phyloP scores from a whole-genome alignment of 2,113 vertebrate genomes.

The Amblyopsis rosae region DNA sequence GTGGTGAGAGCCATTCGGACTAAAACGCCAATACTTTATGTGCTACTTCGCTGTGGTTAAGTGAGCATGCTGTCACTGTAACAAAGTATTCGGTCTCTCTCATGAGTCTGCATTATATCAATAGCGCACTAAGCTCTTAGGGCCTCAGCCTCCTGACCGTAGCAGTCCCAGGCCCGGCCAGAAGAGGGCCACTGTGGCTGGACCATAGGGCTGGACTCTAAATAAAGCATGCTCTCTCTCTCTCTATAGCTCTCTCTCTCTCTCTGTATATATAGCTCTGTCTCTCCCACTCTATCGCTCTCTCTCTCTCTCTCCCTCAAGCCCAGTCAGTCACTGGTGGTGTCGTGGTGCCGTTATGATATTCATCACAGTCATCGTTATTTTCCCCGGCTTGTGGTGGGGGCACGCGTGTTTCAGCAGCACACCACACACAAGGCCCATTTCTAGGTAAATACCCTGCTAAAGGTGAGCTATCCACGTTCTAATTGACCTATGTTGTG shows the following conservation, averaged over 20 bases:
- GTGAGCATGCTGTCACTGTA: slow-evolving; percentile 1
- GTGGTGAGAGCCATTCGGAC: slow-evolving; percentile 14
- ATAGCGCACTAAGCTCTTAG: neutral
- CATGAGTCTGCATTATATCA: neutral
- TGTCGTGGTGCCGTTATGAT: too few species aligned
- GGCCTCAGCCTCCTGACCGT: neutral
- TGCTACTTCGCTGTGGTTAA: slow-evolving; percentile 2
- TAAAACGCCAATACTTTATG: slow-evolving; percentile 10
- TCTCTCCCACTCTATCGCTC: too few species aligned
- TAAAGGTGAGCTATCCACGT: slow-evolving; percentile 29
- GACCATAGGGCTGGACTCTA: slow-evolving; percentile 28
- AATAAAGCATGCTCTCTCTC: neutral
- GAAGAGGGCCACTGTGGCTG: slow-evolving; percentile 29
- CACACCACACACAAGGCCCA: slow-evolving; percentile 49
- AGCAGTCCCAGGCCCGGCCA: slow-evolving; percentile 21
- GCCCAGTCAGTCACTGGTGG: neutral
- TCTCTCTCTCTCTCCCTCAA: neutral
- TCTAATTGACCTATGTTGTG: neutral
- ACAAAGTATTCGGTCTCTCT: neutral
- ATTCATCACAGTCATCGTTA: too few species aligned
- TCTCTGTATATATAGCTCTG: too few species aligned
- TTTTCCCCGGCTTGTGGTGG: neutral
- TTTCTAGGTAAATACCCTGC: slow-evolving; percentile 47
- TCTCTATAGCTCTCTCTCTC: neutral
- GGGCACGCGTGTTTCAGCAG: slow-evolving; percentile 39